Evolutionary conservation across 2,888 invertebrate species (phyloP).

Genomic region (Neuroscelio doddi): DNA sequence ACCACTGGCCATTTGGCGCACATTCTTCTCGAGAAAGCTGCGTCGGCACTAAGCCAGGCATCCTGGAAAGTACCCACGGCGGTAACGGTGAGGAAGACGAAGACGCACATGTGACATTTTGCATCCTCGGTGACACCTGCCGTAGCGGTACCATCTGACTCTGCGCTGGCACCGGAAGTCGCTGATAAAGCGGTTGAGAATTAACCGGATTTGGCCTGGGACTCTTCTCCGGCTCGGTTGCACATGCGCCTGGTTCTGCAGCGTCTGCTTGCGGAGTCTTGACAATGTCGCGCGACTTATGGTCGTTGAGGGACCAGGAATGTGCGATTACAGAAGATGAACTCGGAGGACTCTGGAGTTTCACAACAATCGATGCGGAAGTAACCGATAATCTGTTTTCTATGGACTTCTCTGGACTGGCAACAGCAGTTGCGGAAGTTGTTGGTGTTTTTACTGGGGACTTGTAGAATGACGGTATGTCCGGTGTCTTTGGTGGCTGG

Average conservation of each 20-base stretch:
- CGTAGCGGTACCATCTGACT: slow-evolving; percentile 62
- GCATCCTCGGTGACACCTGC: slow-evolving; percentile 62
- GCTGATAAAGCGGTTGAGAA: slow-evolving; percentile 64
- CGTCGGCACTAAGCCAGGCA: slow-evolving; percentile 58
- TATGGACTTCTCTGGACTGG: slow-evolving; percentile 50
- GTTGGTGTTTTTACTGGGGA: slow-evolving; percentile 67
- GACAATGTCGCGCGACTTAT: slow-evolving; percentile 71
- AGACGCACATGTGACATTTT: slow-evolving; percentile 51
- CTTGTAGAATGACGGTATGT: slow-evolving; percentile 74
- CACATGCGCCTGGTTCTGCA: slow-evolving; percentile 50
- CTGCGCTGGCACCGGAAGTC: slow-evolving; percentile 64
- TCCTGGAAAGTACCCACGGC: slow-evolving; percentile 62
- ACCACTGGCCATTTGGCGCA: too few relatives aligned
- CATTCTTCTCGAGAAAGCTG: too few relatives aligned
- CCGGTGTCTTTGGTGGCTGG: slow-evolving; percentile 75
- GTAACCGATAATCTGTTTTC: slow-evolving; percentile 50
- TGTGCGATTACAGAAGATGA: slow-evolving; percentile 74
- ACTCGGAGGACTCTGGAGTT: slow-evolving; percentile 66
- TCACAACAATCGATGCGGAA: slow-evolving; percentile 42
- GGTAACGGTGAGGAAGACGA: slow-evolving; percentile 53
- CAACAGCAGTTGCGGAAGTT: slow-evolving; percentile 51
- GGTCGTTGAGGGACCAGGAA: slow-evolving; percentile 75
- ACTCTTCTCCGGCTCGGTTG: slow-evolving; percentile 55
- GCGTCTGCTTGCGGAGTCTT: slow-evolving; percentile 54
- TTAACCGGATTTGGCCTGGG: slow-evolving; percentile 50